Evolutionary conservation across 2,888 invertebrate genomes (phyloP).

Genomic region (Cremastobaeus sp.): DNA sequence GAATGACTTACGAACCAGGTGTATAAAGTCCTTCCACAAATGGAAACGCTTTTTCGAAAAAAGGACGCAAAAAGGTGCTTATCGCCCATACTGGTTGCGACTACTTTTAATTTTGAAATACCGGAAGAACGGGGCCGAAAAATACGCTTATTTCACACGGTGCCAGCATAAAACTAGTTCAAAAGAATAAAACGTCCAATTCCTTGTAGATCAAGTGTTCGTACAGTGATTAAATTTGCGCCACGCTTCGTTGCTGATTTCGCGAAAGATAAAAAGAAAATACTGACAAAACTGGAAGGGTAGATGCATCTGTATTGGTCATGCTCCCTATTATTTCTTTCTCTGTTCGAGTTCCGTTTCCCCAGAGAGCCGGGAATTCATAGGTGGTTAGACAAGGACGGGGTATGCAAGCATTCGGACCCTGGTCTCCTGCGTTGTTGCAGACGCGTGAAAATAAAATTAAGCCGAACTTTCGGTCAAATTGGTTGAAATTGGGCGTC

Average conservation of each 20-base stretch:
- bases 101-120: too few species aligned
- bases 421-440: conserved; percentile 62
- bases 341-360: conserved; percentile 50
- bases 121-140: too few species aligned
- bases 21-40: conserved; percentile 21
- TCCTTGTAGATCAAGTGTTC: conserved; percentile 54
- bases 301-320: conserved; percentile 47
- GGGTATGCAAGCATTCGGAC: conserved; percentile 43
- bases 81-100: too few species aligned
- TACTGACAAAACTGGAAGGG: conserved; percentile 46
- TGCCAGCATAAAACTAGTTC: conserved; percentile 22
- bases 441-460: conserved; percentile 80
- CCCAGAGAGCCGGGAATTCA: conserved; percentile 59
- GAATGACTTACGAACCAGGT: conserved; percentile 57
- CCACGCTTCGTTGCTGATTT: conserved; percentile 72
- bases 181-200: conserved; percentile 43
- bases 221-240: conserved; percentile 67
- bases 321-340: conserved; percentile 42
- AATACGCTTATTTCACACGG: conserved; percentile 9
- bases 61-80: neutral
- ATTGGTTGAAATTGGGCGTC: conserved; percentile 82
- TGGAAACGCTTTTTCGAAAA: neutral
- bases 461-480: conserved; percentile 81
- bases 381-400: conserved; percentile 54
- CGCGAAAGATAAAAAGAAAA: conserved; percentile 71